Conservation (phyloP, 2,888 invertebrate genomes). For the Plebejus melissa region DNA sequence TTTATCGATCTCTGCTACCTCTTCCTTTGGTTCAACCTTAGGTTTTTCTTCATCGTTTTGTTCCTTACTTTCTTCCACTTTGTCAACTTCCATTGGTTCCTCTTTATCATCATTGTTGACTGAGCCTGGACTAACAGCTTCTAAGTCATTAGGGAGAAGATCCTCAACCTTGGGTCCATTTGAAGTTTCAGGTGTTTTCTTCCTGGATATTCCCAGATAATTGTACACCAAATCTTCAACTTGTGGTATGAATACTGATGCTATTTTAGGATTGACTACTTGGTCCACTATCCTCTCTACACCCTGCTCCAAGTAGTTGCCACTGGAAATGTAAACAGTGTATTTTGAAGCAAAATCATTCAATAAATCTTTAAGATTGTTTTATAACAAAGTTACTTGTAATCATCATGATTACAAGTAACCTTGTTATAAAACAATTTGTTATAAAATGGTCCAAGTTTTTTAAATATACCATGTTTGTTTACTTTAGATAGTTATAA, state of each 20-base stretch:
- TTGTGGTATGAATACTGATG: slow-evolving; percentile 91
- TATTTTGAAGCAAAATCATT: background rate
- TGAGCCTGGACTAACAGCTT: slow-evolving; percentile 90
- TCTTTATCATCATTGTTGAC: slow-evolving; percentile 77
- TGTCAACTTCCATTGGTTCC: slow-evolving; percentile 52
- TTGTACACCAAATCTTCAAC: slow-evolving; percentile 94
- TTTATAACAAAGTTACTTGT: too few species aligned
- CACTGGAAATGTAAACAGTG: slow-evolving; percentile 71
- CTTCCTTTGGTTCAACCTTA: slow-evolving; percentile 47
- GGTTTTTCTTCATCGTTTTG: slow-evolving; percentile 53
- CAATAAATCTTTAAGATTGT: background rate
- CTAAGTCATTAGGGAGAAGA: slow-evolving; percentile 86
- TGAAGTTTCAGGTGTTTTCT: slow-evolving; percentile 67
- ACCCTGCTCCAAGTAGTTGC: slow-evolving; percentile 92
- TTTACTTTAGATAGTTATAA: too few species aligned
- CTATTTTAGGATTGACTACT: slow-evolving; percentile 95
- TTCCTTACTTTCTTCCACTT: slow-evolving; percentile 45
- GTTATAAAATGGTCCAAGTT: too few species aligned
- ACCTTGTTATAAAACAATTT: too few species aligned
- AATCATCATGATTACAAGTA: too few species aligned
- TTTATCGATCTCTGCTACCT: slow-evolving; percentile 39
- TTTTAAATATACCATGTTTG: too few species aligned
- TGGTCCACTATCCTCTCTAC: slow-evolving; percentile 97
- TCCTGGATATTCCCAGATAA: slow-evolving; percentile 88
- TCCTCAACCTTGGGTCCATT: slow-evolving; percentile 58